Conservation (phyloP, 2,113 vertebrate species). For the Microtus montanus region DNA sequence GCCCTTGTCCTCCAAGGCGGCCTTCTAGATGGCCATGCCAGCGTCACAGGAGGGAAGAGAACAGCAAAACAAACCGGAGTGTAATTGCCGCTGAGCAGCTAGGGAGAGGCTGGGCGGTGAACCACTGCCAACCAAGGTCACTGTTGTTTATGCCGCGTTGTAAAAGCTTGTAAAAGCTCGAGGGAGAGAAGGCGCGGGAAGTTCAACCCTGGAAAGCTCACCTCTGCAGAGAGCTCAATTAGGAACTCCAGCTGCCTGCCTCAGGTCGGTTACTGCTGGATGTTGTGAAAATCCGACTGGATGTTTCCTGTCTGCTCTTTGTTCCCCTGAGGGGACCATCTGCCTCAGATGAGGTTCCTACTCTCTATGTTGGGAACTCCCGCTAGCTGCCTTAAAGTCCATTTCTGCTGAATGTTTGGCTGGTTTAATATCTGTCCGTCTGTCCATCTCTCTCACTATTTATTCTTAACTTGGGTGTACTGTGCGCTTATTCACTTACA, state of each 20-base stretch:
- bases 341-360: background rate
- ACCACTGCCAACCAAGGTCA: background rate
- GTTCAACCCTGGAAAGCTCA: background rate
- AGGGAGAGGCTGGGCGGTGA: background rate
- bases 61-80: background rate
- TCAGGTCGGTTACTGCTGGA: background rate
- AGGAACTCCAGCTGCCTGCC: background rate
- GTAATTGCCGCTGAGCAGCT: background rate
- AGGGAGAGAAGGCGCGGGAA: background rate
- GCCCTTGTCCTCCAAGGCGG: background rate
- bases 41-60: background rate
- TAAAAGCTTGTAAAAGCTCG: too few species aligned
- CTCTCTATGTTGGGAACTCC: background rate
- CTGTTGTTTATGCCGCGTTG: background rate
- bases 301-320: background rate
- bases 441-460: background rate
- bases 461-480: background rate
- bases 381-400: background rate
- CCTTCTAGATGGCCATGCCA: background rate
- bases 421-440: background rate
- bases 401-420: background rate
- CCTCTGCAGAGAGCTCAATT: background rate
- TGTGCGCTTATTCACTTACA: background rate
- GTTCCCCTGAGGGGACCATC: background rate
- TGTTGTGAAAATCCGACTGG: too few species aligned